A percentile compares a stretch with the other conserved stretches of the same genome.
phyloP scores from a whole-genome alignment of 2,797 vertebrate species.

The Platalea minor region DNA sequence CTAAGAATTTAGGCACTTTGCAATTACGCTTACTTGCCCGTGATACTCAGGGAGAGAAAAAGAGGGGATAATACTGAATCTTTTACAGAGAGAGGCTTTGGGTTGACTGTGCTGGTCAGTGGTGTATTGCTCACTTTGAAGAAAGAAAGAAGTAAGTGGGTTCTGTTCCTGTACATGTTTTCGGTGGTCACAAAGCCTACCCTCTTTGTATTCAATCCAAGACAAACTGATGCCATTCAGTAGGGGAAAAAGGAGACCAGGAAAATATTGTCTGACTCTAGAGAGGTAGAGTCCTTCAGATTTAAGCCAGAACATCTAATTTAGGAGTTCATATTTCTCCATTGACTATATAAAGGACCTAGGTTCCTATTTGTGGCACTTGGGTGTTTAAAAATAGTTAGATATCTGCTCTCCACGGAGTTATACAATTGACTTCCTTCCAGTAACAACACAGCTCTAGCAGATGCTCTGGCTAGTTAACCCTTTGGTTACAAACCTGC shows the following conservation, averaged over 20 bases:
- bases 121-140: background rate
- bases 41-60: background rate
- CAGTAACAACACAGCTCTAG: background rate
- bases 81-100: background rate
- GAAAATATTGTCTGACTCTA: background rate
- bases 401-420: background rate
- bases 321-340: background rate
- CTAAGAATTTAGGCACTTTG: background rate
- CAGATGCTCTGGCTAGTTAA: background rate
- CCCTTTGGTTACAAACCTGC: background rate
- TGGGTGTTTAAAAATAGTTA: background rate
- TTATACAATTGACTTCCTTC: background rate
- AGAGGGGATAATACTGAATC: background rate
- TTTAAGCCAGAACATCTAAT: background rate
- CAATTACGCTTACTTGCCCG: background rate
- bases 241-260: background rate
- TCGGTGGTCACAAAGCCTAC: background rate
- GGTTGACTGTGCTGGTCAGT: background rate
- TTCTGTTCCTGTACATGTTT: background rate
- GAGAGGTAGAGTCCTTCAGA: background rate
- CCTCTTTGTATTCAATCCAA: background rate
- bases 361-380: background rate
- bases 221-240: background rate
- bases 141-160: background rate
- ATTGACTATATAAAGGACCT: background rate